These are phyloP conservation scores for Endotricha flammealis DNA, from an alignment of 2,888 invertebrate species.

Conservation along the genomic window DNA sequence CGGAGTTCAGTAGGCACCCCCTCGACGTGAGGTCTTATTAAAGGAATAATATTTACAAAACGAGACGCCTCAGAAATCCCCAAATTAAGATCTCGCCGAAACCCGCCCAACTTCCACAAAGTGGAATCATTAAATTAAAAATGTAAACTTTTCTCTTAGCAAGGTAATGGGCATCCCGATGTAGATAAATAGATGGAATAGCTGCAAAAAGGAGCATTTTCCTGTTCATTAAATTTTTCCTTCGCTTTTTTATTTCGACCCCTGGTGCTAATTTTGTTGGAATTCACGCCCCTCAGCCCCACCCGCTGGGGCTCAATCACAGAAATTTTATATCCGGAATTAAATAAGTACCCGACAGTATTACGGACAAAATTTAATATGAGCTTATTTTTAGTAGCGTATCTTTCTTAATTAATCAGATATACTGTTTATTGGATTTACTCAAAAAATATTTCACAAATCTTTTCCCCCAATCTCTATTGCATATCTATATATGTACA, in stretches of 20 bases:
- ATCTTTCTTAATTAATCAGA: slow-evolving; percentile 62
- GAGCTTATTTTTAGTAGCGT: slow-evolving; percentile 63
- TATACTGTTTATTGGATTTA: slow-evolving; percentile 32
- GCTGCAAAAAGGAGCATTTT: slow-evolving; percentile 79
- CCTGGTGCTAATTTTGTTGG: slow-evolving; percentile 80
- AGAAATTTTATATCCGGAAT: slow-evolving; percentile 80
- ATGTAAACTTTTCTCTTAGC: slow-evolving; percentile 80
- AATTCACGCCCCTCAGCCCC: slow-evolving; percentile 78
- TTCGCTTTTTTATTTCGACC: slow-evolving; percentile 79
- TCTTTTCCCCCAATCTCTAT: slow-evolving; percentile 9
- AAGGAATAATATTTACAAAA: slow-evolving; percentile 79
- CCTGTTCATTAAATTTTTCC: slow-evolving; percentile 80
- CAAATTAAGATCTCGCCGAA: slow-evolving; percentile 78
- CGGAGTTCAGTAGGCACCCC: slow-evolving; percentile 73
- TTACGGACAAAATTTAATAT: slow-evolving; percentile 73
- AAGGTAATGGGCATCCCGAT: slow-evolving; percentile 79
- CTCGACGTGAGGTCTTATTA: slow-evolving; percentile 78
- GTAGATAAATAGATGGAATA: slow-evolving; percentile 79
- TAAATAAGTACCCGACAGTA: slow-evolving; percentile 76
- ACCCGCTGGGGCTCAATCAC: slow-evolving; percentile 77
- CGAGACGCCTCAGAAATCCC: slow-evolving; percentile 79
- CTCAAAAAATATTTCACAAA: slow-evolving; percentile 12
- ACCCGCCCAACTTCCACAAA: slow-evolving; percentile 79
- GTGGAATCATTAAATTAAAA: slow-evolving; percentile 80
- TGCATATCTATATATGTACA: slow-evolving; percentile 1